Percentiles rank a stretch among this genome's conserved stretches.
These are phyloP conservation scores for Oikopleura dioica DNA, from an alignment of 23 tunicate species.

Conservation along the genomic window DNA sequence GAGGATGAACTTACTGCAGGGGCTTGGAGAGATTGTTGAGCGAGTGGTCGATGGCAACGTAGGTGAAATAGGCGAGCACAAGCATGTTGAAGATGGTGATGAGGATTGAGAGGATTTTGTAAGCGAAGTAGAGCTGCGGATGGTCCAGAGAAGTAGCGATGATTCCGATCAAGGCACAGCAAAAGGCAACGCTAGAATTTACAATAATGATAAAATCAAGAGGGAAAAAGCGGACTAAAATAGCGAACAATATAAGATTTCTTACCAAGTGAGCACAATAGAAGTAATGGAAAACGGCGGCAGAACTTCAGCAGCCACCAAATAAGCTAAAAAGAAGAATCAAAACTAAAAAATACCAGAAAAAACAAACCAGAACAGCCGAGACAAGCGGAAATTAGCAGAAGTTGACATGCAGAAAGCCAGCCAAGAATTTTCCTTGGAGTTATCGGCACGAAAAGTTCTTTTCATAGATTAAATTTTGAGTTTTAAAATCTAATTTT, in stretches of 20 bases:
- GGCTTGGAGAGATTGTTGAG: background rate
- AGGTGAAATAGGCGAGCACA: background rate
- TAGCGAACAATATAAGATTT: too few species aligned
- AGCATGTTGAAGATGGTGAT: background rate
- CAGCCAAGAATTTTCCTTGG: conserved; percentile 7
- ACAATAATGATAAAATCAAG: background rate
- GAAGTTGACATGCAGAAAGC: background rate
- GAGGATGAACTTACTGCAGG: background rate
- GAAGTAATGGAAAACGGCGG: too few species aligned
- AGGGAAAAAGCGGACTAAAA: too few species aligned
- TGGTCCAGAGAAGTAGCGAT: background rate
- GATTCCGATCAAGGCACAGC: background rate
- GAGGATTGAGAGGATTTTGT: background rate
- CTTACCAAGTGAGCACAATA: too few species aligned
- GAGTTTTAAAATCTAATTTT: too few species aligned
- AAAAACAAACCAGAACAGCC: background rate
- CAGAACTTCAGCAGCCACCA: too few species aligned
- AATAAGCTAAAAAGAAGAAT: too few species aligned
- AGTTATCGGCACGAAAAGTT: background rate
- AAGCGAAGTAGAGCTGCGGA: background rate
- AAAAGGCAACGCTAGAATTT: conserved; percentile 2
- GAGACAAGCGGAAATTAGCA: background rate
- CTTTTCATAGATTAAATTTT: too few species aligned
- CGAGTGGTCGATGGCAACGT: background rate
- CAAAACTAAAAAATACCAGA: too few species aligned